Conservation (phyloP, 2,797 vertebrate species). For the Xenops minutus region DNA sequence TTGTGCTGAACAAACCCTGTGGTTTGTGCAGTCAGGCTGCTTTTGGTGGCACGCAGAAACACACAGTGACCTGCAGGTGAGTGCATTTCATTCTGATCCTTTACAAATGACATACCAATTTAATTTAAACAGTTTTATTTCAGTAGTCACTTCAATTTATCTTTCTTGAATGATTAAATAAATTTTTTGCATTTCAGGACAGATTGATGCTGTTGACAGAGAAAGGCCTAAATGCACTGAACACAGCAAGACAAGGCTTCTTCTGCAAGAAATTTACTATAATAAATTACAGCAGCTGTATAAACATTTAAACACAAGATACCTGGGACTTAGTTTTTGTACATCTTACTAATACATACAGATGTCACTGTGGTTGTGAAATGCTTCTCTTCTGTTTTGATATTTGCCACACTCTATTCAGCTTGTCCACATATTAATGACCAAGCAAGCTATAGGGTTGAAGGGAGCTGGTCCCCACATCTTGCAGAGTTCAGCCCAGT, state of each 20-base stretch:
- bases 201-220: neutral
- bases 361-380: neutral
- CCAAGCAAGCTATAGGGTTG: neutral
- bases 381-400: neutral
- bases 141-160: neutral
- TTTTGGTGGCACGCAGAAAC: neutral
- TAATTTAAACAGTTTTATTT: neutral
- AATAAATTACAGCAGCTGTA: neutral
- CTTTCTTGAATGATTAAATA: neutral
- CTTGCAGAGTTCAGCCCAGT: neutral
- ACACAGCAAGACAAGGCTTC: neutral
- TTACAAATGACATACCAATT: neutral
- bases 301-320: neutral
- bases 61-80: neutral
- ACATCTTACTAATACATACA: neutral
- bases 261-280: neutral
- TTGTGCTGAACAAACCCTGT: neutral
- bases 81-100: neutral
- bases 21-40: neutral
- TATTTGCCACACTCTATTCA: neutral
- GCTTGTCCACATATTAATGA: neutral
- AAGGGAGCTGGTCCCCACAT: neutral
- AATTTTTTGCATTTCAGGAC: neutral
- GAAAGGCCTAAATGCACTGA: neutral
- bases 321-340: neutral